Base-by-base conservation (phyloP, 1,140 invertebrate species). In the Cardiocondyla obscurior region DNA sequence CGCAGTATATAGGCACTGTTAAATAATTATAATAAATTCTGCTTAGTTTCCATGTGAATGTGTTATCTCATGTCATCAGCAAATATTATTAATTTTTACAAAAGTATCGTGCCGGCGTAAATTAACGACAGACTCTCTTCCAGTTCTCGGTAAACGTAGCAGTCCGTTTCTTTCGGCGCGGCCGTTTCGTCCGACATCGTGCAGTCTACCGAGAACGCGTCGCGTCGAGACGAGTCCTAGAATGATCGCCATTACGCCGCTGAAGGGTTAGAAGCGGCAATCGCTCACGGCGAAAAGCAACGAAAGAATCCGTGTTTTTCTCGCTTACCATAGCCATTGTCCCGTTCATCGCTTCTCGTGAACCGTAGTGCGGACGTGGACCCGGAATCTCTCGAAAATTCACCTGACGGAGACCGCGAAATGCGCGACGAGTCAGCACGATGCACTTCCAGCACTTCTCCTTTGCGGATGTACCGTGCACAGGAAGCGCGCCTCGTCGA, bases 271-370 rank as follows among this genome's bases (percentile, higher is more conserved):
- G 30, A 8, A 64, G 14, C 28, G 10, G 25, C n/a, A n/a, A n/a
- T n/a, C n/a, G n/a, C n/a, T 16, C 33, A 46, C 4, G 28, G 7
- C 16, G 28, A n/a, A 16, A 8, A 3, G 3, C 10, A 10, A n/a
- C 33, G 0, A 10, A 2, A 51, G 4, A 0, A 16, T 39, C 22
- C 22, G 62, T 12, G 22, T 5, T 0, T 6, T 3, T 14, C 1
- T 70, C 14, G 83, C 89, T 91, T 72, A 93, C 93, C 93, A 93
- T 92, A 25, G 92, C 88, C 90, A 93, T 91, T 64, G 90, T 91
- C 72, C 93, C 93, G 87, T 93, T 93, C 93, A 93, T 93, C 77
- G 16, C 89, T 65, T 44, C 49, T 60, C 44, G 65, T 39, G 19
- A 12, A 33, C n/a, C 33, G 67, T 51, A 36, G 33, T 33, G 16